These are phyloP conservation scores for Anisognathus igniventris DNA, from an alignment of 2,797 vertebrate genomes.

Conservation along the genomic window DNA sequence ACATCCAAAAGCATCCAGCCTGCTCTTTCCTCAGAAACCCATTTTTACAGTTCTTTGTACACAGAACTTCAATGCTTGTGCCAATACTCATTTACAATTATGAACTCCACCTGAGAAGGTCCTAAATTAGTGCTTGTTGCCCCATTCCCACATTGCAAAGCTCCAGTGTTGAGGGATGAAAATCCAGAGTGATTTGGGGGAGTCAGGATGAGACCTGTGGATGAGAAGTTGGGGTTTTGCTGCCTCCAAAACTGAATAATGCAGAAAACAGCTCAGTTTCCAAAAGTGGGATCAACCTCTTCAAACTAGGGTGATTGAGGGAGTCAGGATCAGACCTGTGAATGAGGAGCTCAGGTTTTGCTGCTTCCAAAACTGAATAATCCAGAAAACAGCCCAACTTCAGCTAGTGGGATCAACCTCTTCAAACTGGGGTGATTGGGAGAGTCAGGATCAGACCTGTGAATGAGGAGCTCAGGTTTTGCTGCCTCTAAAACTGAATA, in stretches of 20 bases:
- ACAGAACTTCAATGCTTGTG: background rate
- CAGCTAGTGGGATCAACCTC: too few relatives aligned
- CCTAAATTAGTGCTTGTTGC: background rate
- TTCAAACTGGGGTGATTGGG: too few relatives aligned
- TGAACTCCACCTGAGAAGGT: background rate
- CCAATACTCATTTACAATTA: background rate
- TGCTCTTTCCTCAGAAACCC: background rate
- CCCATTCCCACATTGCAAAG: background rate
- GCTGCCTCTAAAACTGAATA: background rate
- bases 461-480: background rate
- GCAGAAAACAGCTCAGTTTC: rapidly evolving
- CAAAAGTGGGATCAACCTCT: background rate
- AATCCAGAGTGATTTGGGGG: rapidly evolving
- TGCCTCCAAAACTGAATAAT: background rate
- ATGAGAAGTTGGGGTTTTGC: background rate
- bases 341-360: background rate
- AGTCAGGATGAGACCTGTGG: background rate
- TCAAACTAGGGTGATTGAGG: rapidly evolving
- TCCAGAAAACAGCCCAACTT: too few relatives aligned
- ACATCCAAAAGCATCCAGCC: background rate
- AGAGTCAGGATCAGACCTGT: too few relatives aligned
- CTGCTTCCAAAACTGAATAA: too few relatives aligned
- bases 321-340: background rate
- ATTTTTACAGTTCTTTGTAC: background rate
- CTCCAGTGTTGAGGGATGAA: background rate